Base-by-base conservation (phyloP, 2,797 vertebrate genomes). In the Thaleichthys pacificus region DNA sequence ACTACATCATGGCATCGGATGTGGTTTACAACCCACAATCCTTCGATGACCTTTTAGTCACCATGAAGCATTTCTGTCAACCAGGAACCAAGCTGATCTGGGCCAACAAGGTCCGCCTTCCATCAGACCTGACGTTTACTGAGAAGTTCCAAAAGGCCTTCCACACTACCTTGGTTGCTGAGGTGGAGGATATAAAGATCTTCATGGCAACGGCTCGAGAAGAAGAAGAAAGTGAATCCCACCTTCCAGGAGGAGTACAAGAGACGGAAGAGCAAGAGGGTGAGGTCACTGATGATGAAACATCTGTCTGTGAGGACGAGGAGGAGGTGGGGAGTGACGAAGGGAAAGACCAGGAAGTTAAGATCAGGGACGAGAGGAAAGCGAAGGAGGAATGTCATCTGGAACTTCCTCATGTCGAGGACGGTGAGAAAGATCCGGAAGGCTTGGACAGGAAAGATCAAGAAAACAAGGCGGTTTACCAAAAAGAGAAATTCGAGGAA, bases 101-200 rank as follows among this genome's bases (percentile, higher is more conserved):
- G 97, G 94, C 97, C 73, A 99, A 99, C 85, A 97, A 96, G 90
- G 89, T 97, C 81, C 87, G 97, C 74, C 92, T 96, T 84, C 92
- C 81, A 58, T 80, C 91, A 0, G 97, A 99, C 80, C 91, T 94
- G 0, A 91, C 88, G 6, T 99, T 99, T 84, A 86, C 91, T 0
- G 89, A 94, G 73, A 92, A 91, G 79, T 91, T 99, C 49, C 79
- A 92, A 76, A 83, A 82, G 61, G 58, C 89, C 17, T 96, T 99
- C 80, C 82, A 96, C 8, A 89, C 93, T 5, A 92, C 88, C 8
- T 64, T 95, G 69, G 76, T 98, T 79, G 87, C 84, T n/a, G 96
- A 99, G 76, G 91, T 95, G 51, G 94, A 92, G 21, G 93, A 95
- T 0, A 87, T 96, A 71, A 95, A 94, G 85, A 91, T 99, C 84